These are phyloP conservation scores for Paraescarpia echinospica DNA, from an alignment of 1,140 invertebrate species.

Conservation along the genomic window DNA sequence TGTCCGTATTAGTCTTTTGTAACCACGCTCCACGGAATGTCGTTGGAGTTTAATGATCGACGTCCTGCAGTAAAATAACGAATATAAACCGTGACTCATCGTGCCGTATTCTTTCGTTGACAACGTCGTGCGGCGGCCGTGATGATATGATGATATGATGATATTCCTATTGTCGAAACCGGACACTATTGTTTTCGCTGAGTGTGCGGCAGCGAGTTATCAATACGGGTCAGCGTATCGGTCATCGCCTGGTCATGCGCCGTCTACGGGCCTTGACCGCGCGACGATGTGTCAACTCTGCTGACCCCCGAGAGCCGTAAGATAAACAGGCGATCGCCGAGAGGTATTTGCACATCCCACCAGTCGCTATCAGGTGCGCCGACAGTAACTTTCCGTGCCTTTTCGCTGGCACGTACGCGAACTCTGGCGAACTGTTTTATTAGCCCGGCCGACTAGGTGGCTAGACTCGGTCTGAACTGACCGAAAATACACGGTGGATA, in stretches of 20 bases:
- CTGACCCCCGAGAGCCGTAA: background rate
- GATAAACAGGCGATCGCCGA: background rate
- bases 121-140: background rate
- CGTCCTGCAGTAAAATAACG: background rate
- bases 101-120: background rate
- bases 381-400: too few relatives aligned
- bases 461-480: background rate
- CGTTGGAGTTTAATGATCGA: background rate
- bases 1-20: background rate
- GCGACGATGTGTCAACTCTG: background rate
- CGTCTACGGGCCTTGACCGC: background rate
- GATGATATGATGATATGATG: background rate
- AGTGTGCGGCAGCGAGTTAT: background rate
- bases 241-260: background rate
- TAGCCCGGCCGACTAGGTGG: background rate
- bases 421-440: background rate
- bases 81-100: background rate
- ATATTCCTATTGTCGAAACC: conserved; percentile 1
- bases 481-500: background rate
- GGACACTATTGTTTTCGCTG: background rate
- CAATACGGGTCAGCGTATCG: background rate
- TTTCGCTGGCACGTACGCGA: background rate
- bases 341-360: background rate
- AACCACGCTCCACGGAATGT: background rate
- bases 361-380: background rate